These are phyloP conservation scores for Nezara viridula DNA, from an alignment of 2,888 invertebrate species.

Conservation along the genomic window DNA sequence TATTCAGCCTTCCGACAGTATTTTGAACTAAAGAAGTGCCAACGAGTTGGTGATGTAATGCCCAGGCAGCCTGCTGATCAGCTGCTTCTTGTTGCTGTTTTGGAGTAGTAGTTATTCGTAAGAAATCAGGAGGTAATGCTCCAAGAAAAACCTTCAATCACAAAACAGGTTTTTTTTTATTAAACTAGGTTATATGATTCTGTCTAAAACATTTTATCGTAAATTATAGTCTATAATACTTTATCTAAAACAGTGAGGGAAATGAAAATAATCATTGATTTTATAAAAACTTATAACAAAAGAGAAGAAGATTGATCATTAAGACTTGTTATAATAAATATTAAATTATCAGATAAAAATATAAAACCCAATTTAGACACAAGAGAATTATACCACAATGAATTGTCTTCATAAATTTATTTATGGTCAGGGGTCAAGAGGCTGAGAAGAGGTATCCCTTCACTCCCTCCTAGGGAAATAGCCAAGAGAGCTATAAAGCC, in stretches of 20 bases:
- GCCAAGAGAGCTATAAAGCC: too few species aligned
- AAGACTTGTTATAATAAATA: too few species aligned
- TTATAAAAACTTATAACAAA: neutral
- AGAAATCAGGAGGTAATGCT: conserved; percentile 83
- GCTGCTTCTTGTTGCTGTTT: conserved; percentile 80
- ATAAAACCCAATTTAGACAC: too few species aligned
- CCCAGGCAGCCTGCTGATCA: conserved; percentile 84
- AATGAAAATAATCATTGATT: neutral
- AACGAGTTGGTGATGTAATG: conserved; percentile 76
- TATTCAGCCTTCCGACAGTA: conserved; percentile 80
- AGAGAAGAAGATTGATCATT: neutral
- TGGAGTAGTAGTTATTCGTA: conserved; percentile 73
- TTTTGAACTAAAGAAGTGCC: conserved; percentile 71
- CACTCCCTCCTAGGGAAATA: too few species aligned
- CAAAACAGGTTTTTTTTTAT: neutral
- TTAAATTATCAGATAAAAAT: too few species aligned
- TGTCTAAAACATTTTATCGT: too few species aligned
- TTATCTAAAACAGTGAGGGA: neutral
- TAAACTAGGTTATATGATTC: too few species aligned
- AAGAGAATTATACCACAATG: too few species aligned
- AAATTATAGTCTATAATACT: neutral
- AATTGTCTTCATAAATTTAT: too few species aligned
- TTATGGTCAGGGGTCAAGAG: too few species aligned
- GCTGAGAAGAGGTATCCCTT: too few species aligned
- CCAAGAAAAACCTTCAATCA: conserved; percentile 80